Evolutionary conservation across 2,888 invertebrate genomes (phyloP).

Genomic region (Gortyna flavago): DNA sequence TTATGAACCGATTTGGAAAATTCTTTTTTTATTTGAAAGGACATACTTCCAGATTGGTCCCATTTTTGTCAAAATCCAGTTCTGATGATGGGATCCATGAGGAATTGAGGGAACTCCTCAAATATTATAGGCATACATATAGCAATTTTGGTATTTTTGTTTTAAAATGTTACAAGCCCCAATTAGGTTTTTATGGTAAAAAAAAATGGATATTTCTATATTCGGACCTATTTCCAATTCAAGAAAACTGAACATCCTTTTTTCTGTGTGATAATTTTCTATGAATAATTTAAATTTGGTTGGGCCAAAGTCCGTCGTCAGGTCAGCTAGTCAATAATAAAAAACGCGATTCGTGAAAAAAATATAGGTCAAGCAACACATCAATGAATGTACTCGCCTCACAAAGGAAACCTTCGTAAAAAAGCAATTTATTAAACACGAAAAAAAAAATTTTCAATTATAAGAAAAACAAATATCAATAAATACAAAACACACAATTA

Average conservation of each 20-base stretch:
- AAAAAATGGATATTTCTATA: neutral
- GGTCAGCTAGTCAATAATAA: neutral
- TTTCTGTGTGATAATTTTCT: neutral
- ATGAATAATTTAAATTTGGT: neutral
- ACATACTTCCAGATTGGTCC: too few relatives aligned
- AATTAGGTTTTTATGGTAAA: neutral
- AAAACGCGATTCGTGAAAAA: neutral
- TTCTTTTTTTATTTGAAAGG: too few relatives aligned
- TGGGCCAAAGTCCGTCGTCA: neutral
- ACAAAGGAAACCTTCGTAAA: neutral
- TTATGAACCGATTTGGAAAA: too few relatives aligned
- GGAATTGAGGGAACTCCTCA: too few relatives aligned
- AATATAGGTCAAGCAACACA: neutral
- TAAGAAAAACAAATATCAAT: neutral
- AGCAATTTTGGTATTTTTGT: too few relatives aligned
- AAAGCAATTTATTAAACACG: neutral
- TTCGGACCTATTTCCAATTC: too few relatives aligned
- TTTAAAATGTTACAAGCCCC: neutral
- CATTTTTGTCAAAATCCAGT: too few relatives aligned
- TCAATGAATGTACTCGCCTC: neutral
- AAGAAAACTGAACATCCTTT: neutral
- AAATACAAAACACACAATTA: constrained; percentile 9
- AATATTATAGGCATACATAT: too few relatives aligned
- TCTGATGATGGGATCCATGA: too few relatives aligned
- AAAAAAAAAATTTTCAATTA: neutral